Base-by-base conservation (phyloP, 2,797 vertebrate genomes). In the Mormyrus hasselquistii region DNA sequence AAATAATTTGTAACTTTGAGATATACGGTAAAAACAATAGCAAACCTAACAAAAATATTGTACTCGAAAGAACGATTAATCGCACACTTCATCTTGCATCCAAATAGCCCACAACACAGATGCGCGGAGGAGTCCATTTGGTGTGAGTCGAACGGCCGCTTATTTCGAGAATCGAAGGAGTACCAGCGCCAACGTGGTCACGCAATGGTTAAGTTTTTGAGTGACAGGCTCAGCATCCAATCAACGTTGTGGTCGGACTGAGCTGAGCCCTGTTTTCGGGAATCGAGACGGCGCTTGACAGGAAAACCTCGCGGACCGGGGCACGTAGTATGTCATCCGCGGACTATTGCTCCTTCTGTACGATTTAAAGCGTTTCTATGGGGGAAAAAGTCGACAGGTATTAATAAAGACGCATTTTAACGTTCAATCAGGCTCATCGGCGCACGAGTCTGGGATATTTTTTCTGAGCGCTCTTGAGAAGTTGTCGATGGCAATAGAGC, bases 241-340 rank as follows among this genome's bases (percentile, higher is more conserved):
- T 96, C 91, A 73, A 47, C 84, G 49, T 53, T 29, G 84, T 3
- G 3, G 4, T 41, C 9, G 8, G 8, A 10, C 8, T 41, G 9
- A 0, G 2, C 41, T 41, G 9, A 88, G 90, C 94, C 93, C 94
- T 88, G 89, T 91, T 96, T 95, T 95, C 96, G 95, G 95, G 95
- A 96, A 96, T 91, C 91, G 92, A 95, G 92, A 85, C 29, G n/a
- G 8, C 10, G 41, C 89, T 95, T 96, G 92, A 94, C 95, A 94
- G 95, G 95, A 96, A 96, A 93, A 91, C 90, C 92, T 62, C 41
- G 49, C n/a, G 53, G 22, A 52, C 22, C 49, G 10, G n/a, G 47
- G 57, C 44, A 0, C 62, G 10, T n/a, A 65, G 47, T 19, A 49
- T 73, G 41, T 22, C 16, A 47, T 2, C 62, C n/a, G 9, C 4